Conservation (phyloP, 1,140 invertebrate species). For the Drosophila eugracilis region DNA sequence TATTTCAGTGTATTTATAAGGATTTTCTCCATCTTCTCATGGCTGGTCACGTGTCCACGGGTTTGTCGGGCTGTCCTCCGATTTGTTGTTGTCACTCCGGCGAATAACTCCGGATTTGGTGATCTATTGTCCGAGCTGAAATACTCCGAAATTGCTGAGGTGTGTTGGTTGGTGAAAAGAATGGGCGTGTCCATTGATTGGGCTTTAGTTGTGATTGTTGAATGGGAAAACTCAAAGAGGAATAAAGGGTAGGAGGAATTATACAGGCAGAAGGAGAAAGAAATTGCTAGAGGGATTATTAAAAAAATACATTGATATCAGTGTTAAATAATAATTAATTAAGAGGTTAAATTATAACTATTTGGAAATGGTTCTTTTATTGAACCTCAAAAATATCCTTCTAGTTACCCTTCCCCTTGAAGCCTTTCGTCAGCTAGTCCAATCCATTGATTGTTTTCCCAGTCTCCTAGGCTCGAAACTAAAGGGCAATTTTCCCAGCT, state of each 20-base stretch:
- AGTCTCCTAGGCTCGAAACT: background rate
- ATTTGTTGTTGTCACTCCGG: constrained; percentile 49
- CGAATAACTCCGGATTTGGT: constrained; percentile 45
- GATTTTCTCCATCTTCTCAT: constrained; percentile 5
- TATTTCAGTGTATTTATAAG: constrained; percentile 4
- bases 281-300: background rate
- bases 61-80: constrained; percentile 65
- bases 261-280: background rate
- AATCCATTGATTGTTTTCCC: constrained; percentile 45
- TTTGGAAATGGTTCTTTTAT: too few species aligned
- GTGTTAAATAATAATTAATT: too few species aligned
- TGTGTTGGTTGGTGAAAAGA: constrained; percentile 30
- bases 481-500: constrained; percentile 11
- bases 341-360: too few species aligned
- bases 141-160: constrained; percentile 38
- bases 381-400: background rate
- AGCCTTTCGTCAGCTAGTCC: too few species aligned
- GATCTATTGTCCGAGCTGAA: constrained; percentile 37
- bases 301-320: too few species aligned
- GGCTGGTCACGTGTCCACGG: constrained; percentile 64
- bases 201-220: constrained; percentile 2
- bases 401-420: too few species aligned
- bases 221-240: background rate
- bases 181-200: constrained; percentile 36
- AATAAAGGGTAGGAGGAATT: too few species aligned